These are phyloP conservation scores for Caligus rogercresseyi DNA, from an alignment of 1,140 invertebrate species.

Conservation along the genomic window DNA sequence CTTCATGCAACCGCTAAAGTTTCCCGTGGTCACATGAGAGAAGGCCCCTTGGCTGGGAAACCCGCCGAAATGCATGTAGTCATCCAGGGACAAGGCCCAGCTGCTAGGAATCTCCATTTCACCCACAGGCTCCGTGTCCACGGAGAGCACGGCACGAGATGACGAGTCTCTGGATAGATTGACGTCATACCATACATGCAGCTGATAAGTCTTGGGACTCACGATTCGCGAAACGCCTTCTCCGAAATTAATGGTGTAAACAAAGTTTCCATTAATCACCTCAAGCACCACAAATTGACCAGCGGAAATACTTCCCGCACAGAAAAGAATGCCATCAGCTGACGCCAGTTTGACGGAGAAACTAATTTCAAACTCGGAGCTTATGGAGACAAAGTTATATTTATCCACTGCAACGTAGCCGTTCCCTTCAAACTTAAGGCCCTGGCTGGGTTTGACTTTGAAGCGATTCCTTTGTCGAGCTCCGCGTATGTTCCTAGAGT, in stretches of 20 bases:
- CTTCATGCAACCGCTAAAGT: conserved; percentile 86
- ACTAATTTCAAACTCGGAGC: conserved; percentile 39
- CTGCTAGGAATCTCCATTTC: conserved; percentile 30
- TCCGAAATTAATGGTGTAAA: conserved; percentile 31
- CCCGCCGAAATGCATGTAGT: conserved; percentile 74
- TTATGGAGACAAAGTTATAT: conserved; percentile 36
- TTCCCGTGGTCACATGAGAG: conserved; percentile 42
- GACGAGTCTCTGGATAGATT: not conserved
- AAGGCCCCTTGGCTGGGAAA: conserved; percentile 48
- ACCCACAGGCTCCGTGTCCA: conserved; percentile 26
- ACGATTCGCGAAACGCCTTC: not conserved
- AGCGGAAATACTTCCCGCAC: conserved; percentile 43
- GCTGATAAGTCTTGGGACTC: not conserved
- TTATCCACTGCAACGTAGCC: conserved; percentile 53
- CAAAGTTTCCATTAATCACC: conserved; percentile 51
- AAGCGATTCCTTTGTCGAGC: conserved; percentile 32
- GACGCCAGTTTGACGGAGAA: conserved; percentile 70
- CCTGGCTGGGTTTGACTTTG: conserved; percentile 26
- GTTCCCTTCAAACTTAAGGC: conserved; percentile 64
- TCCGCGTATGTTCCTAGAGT: conserved; percentile 50
- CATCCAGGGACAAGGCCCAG: conserved; percentile 35
- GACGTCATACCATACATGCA: not conserved
- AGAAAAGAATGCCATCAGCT: conserved; percentile 66
- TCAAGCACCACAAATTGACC: conserved; percentile 65
- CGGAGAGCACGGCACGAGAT: conserved; percentile 15